Evolutionary conservation across 2,797 vertebrate genomes (phyloP), one percentile per base, ranked within the genome.

Genomic region (Esox masquinongy): DNA sequence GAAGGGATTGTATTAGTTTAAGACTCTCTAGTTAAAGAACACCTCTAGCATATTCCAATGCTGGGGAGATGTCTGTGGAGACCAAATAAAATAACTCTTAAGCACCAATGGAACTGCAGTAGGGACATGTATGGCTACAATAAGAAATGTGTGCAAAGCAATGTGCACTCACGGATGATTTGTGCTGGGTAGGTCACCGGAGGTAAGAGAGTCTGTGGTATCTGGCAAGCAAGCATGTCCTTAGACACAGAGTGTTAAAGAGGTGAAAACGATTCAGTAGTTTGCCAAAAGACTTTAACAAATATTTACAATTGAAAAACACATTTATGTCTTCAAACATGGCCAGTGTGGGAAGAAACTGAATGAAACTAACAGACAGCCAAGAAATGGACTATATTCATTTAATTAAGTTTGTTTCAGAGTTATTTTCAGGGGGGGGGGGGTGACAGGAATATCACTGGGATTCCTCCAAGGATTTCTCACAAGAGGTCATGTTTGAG

Each of bases 281-380:
- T 80, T 72, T 82, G 79, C 79, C 80, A 85, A 77, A 74, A 75
- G 74, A 61, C 70, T 73, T 79, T 72, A 56, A 70, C 78, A 81
- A 84, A 84, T 84, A 80, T 87, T 84, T 83, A 82, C 76, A 75
- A 77, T 78, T 77, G 74, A 82, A 71, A 78, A 74, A 75, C 69
- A 72, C 74, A 63, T 61, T 69, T 72, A 72, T 69, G 50, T 72
- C 70, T 73, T 70, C 66, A 75, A 79, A 71, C 68, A 47, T 68
- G 71, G 53, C 68, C 26, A 74, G 61, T 66, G 73, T 56, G 71
- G 74, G 43, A 51, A 29, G 68, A 61, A 26, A 4, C 56, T 24
- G 56, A 26, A 61, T 61, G 2, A 1, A 12, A 24, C 56, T 61
- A 24, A 24, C 22, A 4, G 56, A 12, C 22, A 24, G 22, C 56